Evolutionary conservation across 1,140 invertebrate genomes (phyloP).

Genomic region (Hermetia illucens): DNA sequence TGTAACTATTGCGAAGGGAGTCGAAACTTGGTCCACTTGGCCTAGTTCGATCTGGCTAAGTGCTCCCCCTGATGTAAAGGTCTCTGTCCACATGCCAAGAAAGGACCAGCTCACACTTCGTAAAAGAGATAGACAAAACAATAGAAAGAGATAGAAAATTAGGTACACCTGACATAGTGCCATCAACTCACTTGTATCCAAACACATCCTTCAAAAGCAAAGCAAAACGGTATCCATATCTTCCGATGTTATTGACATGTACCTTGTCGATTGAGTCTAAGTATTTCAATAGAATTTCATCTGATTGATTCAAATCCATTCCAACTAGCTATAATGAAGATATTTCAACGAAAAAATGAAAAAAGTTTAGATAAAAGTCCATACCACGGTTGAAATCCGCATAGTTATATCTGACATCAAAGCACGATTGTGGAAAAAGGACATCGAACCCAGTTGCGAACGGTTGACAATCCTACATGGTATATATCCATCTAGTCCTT

Average conservation of each 20-base stretch:
- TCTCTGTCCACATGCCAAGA: slow-evolving; percentile 19
- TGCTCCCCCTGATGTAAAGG: slow-evolving; percentile 15
- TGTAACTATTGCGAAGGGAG: slow-evolving; percentile 12
- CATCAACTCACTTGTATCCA: slow-evolving; percentile 18
- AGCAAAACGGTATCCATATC: slow-evolving; percentile 14
- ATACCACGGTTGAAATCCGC: slow-evolving; percentile 14
- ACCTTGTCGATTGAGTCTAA: slow-evolving; percentile 8
- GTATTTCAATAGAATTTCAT: slow-evolving; percentile 8
- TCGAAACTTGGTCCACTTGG: slow-evolving; percentile 13
- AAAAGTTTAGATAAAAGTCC: too few species aligned
- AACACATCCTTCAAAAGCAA: slow-evolving; percentile 12
- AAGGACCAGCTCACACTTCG: slow-evolving; percentile 13
- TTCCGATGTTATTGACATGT: slow-evolving; percentile 10
- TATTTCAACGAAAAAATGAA: too few species aligned
- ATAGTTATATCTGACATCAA: slow-evolving; percentile 16
- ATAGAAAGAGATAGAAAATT: too few species aligned
- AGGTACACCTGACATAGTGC: slow-evolving; percentile 5
- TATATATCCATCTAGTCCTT: too few species aligned
- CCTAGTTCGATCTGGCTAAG: slow-evolving; percentile 13
- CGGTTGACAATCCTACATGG: too few species aligned
- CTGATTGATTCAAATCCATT: slow-evolving; percentile 5
- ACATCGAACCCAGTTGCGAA: too few species aligned
- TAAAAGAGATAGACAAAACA: background rate
- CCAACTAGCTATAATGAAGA: slow-evolving; percentile 5
- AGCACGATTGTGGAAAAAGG: too few species aligned